Evolutionary conservation across 2,113 vertebrate genomes (phyloP).

Genomic region (Lepus timidus): DNA sequence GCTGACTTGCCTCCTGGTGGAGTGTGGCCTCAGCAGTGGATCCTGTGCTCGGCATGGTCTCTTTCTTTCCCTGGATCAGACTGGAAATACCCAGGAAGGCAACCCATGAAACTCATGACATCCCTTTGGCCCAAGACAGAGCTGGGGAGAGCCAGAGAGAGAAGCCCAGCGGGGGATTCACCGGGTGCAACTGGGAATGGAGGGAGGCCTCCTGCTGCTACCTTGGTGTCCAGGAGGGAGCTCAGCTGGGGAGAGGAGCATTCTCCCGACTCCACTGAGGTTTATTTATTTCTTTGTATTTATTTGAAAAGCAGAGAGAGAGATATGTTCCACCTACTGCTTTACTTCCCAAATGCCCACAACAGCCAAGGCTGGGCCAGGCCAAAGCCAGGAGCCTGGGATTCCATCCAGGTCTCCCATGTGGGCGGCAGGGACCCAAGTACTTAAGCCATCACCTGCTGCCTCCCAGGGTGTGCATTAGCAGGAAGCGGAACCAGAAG

Average conservation of each 20-base stretch:
- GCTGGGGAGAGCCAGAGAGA: neutral
- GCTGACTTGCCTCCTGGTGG: neutral
- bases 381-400: too few species aligned
- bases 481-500: too few species aligned
- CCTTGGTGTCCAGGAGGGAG: neutral
- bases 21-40: neutral
- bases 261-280: neutral
- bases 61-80: neutral
- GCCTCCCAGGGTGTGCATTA: too few species aligned
- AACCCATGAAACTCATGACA: neutral
- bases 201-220: neutral
- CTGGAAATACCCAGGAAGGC: neutral
- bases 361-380: too few species aligned
- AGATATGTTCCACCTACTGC: too few species aligned
- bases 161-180: neutral
- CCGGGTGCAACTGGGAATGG: fast-evolving
- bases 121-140: neutral
- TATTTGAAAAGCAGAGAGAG: too few species aligned
- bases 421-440: too few species aligned
- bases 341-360: too few species aligned
- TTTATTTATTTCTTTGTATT: too few species aligned
- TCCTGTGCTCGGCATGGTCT: neutral
- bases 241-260: neutral
- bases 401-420: too few species aligned
- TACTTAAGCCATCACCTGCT: too few species aligned